Evolutionary conservation across 2,797 vertebrate genomes (phyloP), one percentile per base, ranked within the genome.

Genomic region (Triplophysa yarkandensis): DNA sequence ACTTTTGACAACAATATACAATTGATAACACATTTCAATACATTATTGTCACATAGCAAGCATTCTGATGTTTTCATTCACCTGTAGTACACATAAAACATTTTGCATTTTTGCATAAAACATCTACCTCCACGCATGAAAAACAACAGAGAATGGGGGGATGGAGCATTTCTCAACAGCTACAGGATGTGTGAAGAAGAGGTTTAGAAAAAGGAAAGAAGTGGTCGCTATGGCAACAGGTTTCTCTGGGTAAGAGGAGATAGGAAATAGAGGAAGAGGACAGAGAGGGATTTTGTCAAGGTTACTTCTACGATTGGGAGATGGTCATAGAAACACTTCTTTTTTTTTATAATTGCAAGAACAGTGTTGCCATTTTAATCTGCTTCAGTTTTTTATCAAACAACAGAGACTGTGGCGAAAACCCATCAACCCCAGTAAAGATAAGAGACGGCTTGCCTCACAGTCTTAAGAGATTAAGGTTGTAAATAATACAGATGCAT

Each of bases 151-250:
- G 68, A 17, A 55, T 61, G 8, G 71, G 71, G 77, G 75, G 74
- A 34, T 80, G 65, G 66, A 73, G 27, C 27, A 39, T 46, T 39
- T 73, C 71, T 76, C 36, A 77, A 76, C 43, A 67, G 63, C 68
- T 77, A 72, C 76, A 66, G 74, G 48, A 77, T 80, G 55, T 71
- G 79, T 74, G 57, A 72, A 77, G 57, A 72, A 77, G 46, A 70
- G 71, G 48, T 72, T 68, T 61, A n/a, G 55, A 81, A 65, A 77
- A 80, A 69, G 65, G 82, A 77, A 90, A 90, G 85, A 87, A 80
- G 68, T 80, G 79, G 90, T 93, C 86, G 58, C 90, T 80, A 89
- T 90, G 86, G 89, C 84, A 92, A 92, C 91, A 82, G 83, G 83
- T 87, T 86, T 88, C 84, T 79, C 83, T 60, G 76, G 71, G 68